Conservation (phyloP, 2,797 vertebrate species). For the Sparidentex hasta region DNA sequence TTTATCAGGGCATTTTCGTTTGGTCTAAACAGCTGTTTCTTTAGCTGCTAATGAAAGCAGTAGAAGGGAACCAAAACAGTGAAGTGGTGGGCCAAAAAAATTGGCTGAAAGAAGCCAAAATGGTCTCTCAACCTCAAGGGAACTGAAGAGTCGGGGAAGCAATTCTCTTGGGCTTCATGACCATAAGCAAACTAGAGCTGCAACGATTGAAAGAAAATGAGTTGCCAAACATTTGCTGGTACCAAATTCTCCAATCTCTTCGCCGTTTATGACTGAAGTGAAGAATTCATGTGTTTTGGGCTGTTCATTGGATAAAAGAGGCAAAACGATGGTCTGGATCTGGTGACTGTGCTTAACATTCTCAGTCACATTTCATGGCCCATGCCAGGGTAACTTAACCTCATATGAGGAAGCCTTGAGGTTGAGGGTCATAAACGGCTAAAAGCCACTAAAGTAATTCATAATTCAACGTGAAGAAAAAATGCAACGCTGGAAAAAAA, state of each 20-base stretch:
- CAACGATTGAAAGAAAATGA: too few relatives aligned
- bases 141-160: not conserved
- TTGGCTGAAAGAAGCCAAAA: not conserved
- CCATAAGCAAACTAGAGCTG: not conserved
- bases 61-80: not conserved
- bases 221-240: too few relatives aligned
- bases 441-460: slow-evolving; percentile 55
- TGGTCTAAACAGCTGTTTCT: not conserved
- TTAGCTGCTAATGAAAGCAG: not conserved
- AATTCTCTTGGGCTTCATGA: not conserved
- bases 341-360: slow-evolving; percentile 16
- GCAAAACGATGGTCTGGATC: not conserved
- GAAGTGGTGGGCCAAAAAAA: not conserved
- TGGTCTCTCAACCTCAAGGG: not conserved
- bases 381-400: slow-evolving; percentile 15
- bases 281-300: too few relatives aligned
- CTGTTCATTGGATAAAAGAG: too few relatives aligned
- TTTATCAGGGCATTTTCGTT: not conserved
- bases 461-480: slow-evolving; percentile 47
- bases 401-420: slow-evolving; percentile 21
- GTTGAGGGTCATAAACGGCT: slow-evolving; percentile 50
- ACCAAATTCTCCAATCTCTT: too few relatives aligned
- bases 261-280: too few relatives aligned
- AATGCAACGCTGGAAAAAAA: slow-evolving; percentile 26
- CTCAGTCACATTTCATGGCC: slow-evolving; percentile 14